Evolutionary conservation across 2,888 invertebrate genomes (phyloP).

Genomic region (Dasysyrphus albostriatus): DNA sequence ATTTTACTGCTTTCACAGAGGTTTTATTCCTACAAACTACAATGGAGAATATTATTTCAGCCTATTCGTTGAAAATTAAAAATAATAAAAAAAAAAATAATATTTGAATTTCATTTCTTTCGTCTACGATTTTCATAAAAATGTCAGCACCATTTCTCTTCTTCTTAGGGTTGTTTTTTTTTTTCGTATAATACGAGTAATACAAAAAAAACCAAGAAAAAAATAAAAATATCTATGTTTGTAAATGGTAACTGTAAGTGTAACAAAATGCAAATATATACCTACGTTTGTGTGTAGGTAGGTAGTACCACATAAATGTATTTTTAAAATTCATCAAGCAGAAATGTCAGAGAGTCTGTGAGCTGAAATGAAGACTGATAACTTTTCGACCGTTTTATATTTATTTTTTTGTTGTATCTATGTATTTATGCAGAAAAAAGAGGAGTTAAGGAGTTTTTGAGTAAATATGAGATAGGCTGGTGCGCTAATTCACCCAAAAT

Average conservation of each 20-base stretch:
- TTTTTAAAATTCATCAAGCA: slow-evolving; percentile 49
- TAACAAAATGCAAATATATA: background rate
- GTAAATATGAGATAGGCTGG: background rate
- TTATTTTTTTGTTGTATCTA: background rate
- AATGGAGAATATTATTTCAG: slow-evolving; percentile 23
- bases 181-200: slow-evolving; percentile 1
- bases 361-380: slow-evolving; percentile 61
- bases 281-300: background rate
- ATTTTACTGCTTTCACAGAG: background rate
- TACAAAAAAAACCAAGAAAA: slow-evolving; percentile 21
- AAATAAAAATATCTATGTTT: background rate
- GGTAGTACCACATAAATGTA: background rate
- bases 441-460: slow-evolving; percentile 9
- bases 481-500: slow-evolving; percentile 2
- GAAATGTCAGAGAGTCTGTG: slow-evolving; percentile 54
- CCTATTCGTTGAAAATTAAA: slow-evolving; percentile 43
- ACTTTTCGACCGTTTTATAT: slow-evolving; percentile 39
- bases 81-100: slow-evolving; percentile 23
- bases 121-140: slow-evolving; percentile 39
- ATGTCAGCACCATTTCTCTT: slow-evolving; percentile 39
- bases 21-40: background rate
- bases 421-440: background rate
- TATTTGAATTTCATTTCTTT: slow-evolving; percentile 41
- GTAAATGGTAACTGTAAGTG: background rate
- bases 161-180: background rate